A percentile compares a stretch with the other conserved stretches of the same genome.
Evolutionary conservation across 2,113 vertebrate genomes (phyloP).

Genomic region (Setophaga petechia): DNA sequence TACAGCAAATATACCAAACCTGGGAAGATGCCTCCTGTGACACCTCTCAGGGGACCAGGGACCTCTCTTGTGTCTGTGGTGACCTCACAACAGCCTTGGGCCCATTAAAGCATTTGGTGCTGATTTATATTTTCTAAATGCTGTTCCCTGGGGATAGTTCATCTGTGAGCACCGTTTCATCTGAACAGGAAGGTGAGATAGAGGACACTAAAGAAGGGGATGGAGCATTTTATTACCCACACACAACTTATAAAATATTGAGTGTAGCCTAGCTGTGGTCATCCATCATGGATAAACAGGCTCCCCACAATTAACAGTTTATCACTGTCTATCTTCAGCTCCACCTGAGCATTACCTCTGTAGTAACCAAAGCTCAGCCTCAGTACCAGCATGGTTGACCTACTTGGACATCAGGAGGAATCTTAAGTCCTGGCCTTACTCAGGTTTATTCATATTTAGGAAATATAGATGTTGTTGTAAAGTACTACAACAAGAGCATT

Average conservation of each 20-base stretch:
- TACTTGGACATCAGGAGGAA: neutral
- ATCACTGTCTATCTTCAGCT: neutral
- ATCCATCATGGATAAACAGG: slow-evolving; percentile 10
- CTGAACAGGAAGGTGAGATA: slow-evolving; percentile 25
- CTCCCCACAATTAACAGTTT: slow-evolving; percentile 22
- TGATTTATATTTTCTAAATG: slow-evolving; percentile 2
- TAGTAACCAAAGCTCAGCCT: neutral
- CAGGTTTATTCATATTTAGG: neutral
- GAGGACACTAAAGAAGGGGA: neutral
- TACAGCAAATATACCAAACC: neutral
- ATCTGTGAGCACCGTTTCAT: neutral
- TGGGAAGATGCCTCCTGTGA: neutral
- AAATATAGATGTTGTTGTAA: neutral
- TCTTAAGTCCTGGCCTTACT: neutral
- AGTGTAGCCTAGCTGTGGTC: slow-evolving; percentile 20
- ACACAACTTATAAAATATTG: slow-evolving; percentile 28
- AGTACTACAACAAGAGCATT: neutral
- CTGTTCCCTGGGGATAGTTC: neutral
- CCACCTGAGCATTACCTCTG: neutral
- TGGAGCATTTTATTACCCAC: slow-evolving; percentile 9
- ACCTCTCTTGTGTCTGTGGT: neutral
- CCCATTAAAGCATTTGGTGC: neutral
- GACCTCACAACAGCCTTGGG: neutral
- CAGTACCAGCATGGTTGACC: neutral
- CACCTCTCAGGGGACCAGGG: neutral